Conservation (phyloP, 2,888 invertebrate genomes). For the Dysmachus trigonus region DNA sequence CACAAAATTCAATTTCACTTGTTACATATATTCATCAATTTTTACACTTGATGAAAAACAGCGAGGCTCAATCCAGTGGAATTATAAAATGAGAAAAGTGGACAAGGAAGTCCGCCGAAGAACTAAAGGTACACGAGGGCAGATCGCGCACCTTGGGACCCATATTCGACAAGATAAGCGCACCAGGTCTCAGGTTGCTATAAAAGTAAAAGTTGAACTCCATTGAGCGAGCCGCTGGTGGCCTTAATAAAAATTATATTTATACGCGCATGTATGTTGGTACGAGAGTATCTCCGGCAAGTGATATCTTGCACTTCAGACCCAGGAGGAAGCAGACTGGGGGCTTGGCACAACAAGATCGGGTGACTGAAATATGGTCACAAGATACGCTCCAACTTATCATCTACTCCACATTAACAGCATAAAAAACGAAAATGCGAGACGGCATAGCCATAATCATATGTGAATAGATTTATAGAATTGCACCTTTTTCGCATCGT, state of each 20-base stretch:
- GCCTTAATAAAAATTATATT: constrained; percentile 37
- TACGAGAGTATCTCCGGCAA: constrained; percentile 1
- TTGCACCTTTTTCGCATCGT: not conserved
- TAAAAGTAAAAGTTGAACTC: constrained; percentile 31
- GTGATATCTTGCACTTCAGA: constrained; percentile 27
- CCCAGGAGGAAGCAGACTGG: constrained; percentile 28
- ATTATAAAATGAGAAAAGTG: constrained; percentile 17
- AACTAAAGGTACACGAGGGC: constrained; percentile 20
- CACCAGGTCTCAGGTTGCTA: not conserved
- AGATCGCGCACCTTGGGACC: not conserved
- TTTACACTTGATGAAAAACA: not conserved
- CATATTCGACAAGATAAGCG: constrained; percentile 21
- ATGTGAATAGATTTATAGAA: constrained; percentile 34
- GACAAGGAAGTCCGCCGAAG: constrained; percentile 9
- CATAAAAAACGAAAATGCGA: not conserved
- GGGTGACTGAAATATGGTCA: constrained; percentile 34
- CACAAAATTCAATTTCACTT: constrained; percentile 33
- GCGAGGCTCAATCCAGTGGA: not conserved
- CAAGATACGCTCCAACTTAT: constrained; percentile 38
- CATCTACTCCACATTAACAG: constrained; percentile 31
- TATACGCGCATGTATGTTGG: not conserved
- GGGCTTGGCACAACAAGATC: constrained; percentile 31
- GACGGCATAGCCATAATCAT: constrained; percentile 25
- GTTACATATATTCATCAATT: constrained; percentile 18
- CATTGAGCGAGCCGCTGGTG: constrained; percentile 23